These are phyloP conservation scores for Andrena minutula DNA, from an alignment of 2,888 invertebrate species.

Conservation along the genomic window DNA sequence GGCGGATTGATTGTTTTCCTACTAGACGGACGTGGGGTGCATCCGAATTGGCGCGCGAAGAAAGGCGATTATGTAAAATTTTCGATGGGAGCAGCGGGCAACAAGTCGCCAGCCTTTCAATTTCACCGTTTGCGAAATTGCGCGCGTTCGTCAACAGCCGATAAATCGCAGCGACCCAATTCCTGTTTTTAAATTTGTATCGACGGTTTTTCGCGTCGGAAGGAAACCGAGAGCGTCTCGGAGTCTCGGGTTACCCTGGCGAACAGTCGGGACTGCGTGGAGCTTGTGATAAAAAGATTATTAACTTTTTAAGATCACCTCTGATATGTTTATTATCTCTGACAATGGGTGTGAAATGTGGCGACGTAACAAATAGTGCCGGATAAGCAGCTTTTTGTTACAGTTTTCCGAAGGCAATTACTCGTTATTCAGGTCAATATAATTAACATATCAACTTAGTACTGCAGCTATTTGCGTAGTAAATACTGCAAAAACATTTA, in stretches of 20 bases:
- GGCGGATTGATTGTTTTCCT: background rate
- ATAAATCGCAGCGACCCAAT: background rate
- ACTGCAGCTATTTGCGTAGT: too few relatives aligned
- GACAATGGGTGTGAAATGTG: background rate
- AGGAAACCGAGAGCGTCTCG: too few relatives aligned
- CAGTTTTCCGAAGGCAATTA: too few relatives aligned
- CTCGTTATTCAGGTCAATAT: too few relatives aligned
- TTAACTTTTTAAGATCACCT: background rate
- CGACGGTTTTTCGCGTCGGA: background rate
- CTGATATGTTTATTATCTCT: too few relatives aligned
- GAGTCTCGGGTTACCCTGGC: background rate
- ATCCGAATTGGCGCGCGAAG: background rate
- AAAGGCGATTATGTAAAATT: constrained; percentile 30
- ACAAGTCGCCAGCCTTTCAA: constrained; percentile 4
- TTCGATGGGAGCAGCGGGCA: background rate
- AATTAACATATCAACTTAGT: too few relatives aligned
- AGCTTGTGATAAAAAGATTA: background rate
- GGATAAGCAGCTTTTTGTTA: background rate
- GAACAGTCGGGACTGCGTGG: background rate
- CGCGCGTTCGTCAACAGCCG: background rate
- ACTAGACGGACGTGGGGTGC: background rate
- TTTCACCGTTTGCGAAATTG: constrained; percentile 20
- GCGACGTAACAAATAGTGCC: background rate
- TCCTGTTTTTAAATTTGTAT: too few relatives aligned
- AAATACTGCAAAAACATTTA: background rate